phyloP scores from a whole-genome alignment of 2,888 invertebrate genomes.

The Catonia carolina region DNA sequence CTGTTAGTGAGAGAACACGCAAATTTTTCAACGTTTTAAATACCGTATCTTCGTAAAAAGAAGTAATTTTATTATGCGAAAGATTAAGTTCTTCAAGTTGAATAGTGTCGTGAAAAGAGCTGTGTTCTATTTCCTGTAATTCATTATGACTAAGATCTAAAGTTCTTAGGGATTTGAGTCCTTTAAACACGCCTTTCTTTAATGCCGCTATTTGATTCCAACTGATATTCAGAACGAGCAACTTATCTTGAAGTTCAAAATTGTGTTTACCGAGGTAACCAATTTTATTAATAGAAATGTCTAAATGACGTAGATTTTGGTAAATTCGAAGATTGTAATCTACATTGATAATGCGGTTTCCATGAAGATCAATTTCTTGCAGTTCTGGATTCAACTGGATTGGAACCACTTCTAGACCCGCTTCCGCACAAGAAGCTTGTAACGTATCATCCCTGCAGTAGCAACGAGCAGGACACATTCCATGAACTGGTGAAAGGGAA shows the following conservation, averaged over 20 bases:
- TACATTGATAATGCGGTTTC: constrained; percentile 72
- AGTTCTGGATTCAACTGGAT: constrained; percentile 85
- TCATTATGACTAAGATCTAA: constrained; percentile 72
- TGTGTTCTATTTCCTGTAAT: constrained; percentile 51
- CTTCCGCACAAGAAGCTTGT: constrained; percentile 67
- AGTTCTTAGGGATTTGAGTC: constrained; percentile 57
- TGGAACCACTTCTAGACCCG: constrained; percentile 75
- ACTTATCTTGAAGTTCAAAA: constrained; percentile 67
- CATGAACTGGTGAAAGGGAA: constrained; percentile 13
- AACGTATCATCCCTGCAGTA: constrained; percentile 72
- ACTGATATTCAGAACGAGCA: constrained; percentile 70
- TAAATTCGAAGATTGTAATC: constrained; percentile 75
- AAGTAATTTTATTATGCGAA: constrained; percentile 66
- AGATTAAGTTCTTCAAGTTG: constrained; percentile 67
- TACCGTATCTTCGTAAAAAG: constrained; percentile 62
- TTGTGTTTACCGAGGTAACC: constrained; percentile 72
- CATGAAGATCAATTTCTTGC: constrained; percentile 72
- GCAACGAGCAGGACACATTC: constrained; percentile 73
- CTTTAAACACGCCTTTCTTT: constrained; percentile 69
- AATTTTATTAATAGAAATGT: constrained; percentile 76
- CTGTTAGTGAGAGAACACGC: constrained; percentile 64
- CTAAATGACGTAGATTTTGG: constrained; percentile 68
- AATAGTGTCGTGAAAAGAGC: constrained; percentile 71
- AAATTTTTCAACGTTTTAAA: constrained; percentile 63
- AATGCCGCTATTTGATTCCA: constrained; percentile 64